Percentiles rank a stretch among this genome's conserved stretches.
Conservation (phyloP, 30 jellyfish, hydroid and myxozoan genomes). For the Calvadosia cruxmelitensis region DNA sequence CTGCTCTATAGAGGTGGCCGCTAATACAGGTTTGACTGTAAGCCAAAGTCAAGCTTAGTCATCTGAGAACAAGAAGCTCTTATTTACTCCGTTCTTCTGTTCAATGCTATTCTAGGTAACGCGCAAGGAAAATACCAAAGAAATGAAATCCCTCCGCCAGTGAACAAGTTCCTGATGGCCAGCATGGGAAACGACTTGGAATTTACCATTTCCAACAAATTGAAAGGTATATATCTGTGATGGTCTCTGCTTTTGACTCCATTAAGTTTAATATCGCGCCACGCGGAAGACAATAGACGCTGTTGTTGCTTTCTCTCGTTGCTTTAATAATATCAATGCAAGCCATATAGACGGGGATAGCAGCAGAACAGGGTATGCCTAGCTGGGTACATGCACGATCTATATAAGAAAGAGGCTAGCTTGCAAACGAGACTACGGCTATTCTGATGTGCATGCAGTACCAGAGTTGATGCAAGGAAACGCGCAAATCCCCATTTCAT, state of each 20-base stretch:
- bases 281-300: neutral
- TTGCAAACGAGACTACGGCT: no score
- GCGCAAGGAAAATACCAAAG: constrained; percentile 72
- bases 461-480: no score
- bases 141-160: constrained; percentile 21
- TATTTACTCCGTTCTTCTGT: no score
- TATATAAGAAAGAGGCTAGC: no score
- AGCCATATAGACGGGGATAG: neutral
- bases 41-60: no score
- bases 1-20: no score
- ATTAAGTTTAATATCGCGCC: neutral
- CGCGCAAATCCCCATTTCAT: no score
- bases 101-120: constrained; percentile 40
- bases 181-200: constrained; percentile 26
- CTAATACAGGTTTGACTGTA: no score
- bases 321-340: neutral
- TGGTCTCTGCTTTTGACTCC: neutral
- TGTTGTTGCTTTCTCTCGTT: neutral
- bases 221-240: neutral
- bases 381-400: no score
- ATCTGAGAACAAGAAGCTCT: no score
- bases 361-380: no score
- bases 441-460: no score
- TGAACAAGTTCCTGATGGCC: constrained; percentile 27
- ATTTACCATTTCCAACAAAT: neutral